Evolutionary conservation across 1,140 invertebrate genomes (phyloP).

Genomic region (Scaptodrosophila lebanonensis): DNA sequence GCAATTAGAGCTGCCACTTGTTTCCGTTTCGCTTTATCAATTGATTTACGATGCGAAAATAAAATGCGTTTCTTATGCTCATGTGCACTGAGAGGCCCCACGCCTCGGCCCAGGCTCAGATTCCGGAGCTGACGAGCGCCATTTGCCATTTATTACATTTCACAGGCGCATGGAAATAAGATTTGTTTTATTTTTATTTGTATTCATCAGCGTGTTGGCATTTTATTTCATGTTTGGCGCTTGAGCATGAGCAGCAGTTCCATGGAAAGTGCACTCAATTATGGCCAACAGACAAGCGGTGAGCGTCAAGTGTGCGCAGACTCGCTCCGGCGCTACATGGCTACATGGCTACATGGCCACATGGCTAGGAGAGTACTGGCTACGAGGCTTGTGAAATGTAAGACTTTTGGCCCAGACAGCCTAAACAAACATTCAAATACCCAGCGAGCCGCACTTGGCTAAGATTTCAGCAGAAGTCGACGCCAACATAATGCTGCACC

Average conservation of each 20-base stretch:
- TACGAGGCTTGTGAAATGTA: slow-evolving; percentile 20
- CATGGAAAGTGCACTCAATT: slow-evolving; percentile 74
- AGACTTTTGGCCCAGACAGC: slow-evolving; percentile 35
- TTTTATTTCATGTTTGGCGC: slow-evolving; percentile 30
- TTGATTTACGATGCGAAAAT: slow-evolving; percentile 71
- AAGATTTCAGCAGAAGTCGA: slow-evolving; percentile 72
- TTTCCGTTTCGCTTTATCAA: slow-evolving; percentile 76
- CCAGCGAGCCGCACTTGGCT: slow-evolving; percentile 44
- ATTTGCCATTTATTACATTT: slow-evolving; percentile 33
- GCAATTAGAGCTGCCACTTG: slow-evolving; percentile 71
- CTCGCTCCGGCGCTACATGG: slow-evolving; percentile 7
- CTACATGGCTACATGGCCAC: slow-evolving; percentile 22
- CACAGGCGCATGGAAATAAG: not conserved
- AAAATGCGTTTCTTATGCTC: slow-evolving; percentile 18
- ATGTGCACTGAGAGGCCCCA: slow-evolving; percentile 3
- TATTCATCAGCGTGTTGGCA: slow-evolving; percentile 1
- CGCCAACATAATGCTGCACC: slow-evolving; percentile 63
- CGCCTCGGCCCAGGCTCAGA: not conserved
- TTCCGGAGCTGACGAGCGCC: slow-evolving; percentile 52
- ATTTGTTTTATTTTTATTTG: slow-evolving; percentile 4
- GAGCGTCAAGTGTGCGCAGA: slow-evolving; percentile 37
- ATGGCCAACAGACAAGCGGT: slow-evolving; percentile 71
- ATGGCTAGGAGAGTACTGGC: not conserved
- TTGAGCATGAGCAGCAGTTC: slow-evolving; percentile 72
- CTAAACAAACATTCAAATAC: slow-evolving; percentile 71